Percentiles rank a stretch among this genome's conserved stretches.
These are phyloP conservation scores for Proterorhinus semilunaris DNA, from an alignment of 2,113 vertebrate genomes.

Conservation along the genomic window DNA sequence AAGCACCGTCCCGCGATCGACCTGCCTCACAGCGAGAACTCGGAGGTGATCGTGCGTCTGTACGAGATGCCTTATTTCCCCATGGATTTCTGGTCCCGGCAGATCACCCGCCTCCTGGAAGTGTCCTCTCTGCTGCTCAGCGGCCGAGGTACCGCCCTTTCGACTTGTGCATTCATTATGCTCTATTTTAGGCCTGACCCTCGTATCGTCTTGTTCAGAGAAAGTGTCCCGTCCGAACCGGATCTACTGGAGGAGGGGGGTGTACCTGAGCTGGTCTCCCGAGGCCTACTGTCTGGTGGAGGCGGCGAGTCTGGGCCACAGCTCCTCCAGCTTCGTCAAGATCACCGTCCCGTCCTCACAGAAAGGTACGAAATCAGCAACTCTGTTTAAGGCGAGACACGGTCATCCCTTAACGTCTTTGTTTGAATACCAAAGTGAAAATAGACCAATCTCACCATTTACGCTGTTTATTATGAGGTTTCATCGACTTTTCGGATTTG, in stretches of 20 bases:
- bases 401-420: too few species aligned
- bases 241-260: slow-evolving; percentile 94
- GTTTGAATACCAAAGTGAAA: too few species aligned
- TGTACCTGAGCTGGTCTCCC: slow-evolving; percentile 93
- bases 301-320: slow-evolving; percentile 77
- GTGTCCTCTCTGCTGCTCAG: slow-evolving; percentile 86
- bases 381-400: not conserved
- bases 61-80: slow-evolving; percentile 98
- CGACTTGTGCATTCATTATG: not conserved
- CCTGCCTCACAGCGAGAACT: slow-evolving; percentile 93
- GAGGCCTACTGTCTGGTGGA: slow-evolving; percentile 94
- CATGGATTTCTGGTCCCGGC: slow-evolving; percentile 95
- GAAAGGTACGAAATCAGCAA: slow-evolving; percentile 80
- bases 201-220: slow-evolving; percentile 57
- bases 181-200: too few species aligned
- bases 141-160: slow-evolving; percentile 81
- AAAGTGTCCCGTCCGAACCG: slow-evolving; percentile 83
- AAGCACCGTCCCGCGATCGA: slow-evolving; percentile 90
- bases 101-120: slow-evolving; percentile 91
- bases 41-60: slow-evolving; percentile 88
- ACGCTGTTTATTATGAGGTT: too few species aligned
- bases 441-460: too few species aligned
- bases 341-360: slow-evolving; percentile 91
- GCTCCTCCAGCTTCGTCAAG: slow-evolving; percentile 85
- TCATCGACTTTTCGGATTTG: too few species aligned